A percentile compares a stretch with the other conserved stretches of the same genome.
Evolutionary conservation across 2,888 invertebrate species (phyloP).

Genomic region (Eumacrocentrus americanus): DNA sequence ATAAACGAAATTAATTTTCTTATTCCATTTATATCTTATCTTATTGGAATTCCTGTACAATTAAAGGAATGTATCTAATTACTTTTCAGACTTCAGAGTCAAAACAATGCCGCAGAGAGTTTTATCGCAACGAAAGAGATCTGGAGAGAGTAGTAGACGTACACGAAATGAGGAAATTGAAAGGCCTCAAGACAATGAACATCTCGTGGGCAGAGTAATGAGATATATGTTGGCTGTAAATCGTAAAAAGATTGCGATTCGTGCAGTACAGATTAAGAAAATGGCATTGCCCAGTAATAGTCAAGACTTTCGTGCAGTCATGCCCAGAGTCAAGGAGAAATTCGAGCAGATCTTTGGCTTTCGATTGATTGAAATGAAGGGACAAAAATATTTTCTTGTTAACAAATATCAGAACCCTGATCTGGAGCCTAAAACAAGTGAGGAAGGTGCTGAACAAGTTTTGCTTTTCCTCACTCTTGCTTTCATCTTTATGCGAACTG

Average conservation of each 20-base stretch:
- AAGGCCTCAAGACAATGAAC: background rate
- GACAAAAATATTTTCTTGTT: conserved; percentile 4
- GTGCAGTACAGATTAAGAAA: conserved; percentile 5
- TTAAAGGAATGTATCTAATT: no score
- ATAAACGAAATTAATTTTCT: no score
- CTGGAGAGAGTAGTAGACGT: no score
- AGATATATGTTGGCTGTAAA: background rate
- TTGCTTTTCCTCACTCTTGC: background rate
- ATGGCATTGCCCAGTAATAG: background rate
- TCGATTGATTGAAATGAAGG: background rate
- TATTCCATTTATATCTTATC: no score
- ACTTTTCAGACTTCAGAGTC: no score
- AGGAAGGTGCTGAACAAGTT: background rate
- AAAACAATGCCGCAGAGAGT: no score
- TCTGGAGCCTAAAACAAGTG: background rate
- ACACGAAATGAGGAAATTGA: background rate
- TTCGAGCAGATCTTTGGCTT: background rate
- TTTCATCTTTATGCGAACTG: conserved; percentile 11
- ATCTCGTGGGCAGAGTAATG: background rate
- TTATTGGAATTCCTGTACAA: no score
- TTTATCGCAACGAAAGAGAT: no score
- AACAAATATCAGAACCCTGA: background rate
- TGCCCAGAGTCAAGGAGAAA: background rate
- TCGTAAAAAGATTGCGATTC: background rate
- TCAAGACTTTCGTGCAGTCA: background rate